Base-by-base conservation (phyloP, 2,888 invertebrate species). In the Bhutanitis thaidina region DNA sequence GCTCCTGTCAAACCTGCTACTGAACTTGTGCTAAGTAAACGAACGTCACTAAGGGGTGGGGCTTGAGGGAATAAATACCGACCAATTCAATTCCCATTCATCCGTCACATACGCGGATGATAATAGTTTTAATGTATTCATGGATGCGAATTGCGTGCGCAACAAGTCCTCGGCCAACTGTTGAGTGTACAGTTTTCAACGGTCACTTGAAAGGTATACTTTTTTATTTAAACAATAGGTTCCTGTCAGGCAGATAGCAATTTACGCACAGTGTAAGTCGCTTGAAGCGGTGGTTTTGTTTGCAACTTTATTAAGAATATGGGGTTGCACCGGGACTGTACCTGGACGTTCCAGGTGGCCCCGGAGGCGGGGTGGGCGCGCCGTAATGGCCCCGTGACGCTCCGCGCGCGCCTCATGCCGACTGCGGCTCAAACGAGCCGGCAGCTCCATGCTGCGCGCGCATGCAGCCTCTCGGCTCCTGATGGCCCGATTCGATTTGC, bases 331-430 rank as follows among this genome's bases (percentile, higher is more conserved):
- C 27, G 52, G 27, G 40, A 48, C 56, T 4, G 54, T 90, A 92
- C 92, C 91, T 94, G 93, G 62, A 95, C 95, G 75, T 95, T 95
- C 95, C 95, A 95, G 81, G 95, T 94, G 67, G 95, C 95, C 57
- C 95, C 95, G 58, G 95, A 94, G 62, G 94, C 94, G 58, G 94
- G 94, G 88, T 93, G 93, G 58, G 94, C 94, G 54, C 94, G 90
- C 64, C 94, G 90, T 67, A 93, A 80, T 65, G 92, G 92, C 61
- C 92, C 92, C 54, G 89, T 85, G 63, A 90, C 90, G 71, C 90
- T 90, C 71, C 88, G 79, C 69, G 86, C 90, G 69, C 89, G 87
- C 67, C 74, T 74, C 87, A 88, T 89, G 69, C 69, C 75, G 79
- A 87, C 89, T 86, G 84, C 74, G 79, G 79, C 70, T 70, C 64